Base-by-base conservation (phyloP, 35 echinoderm and acorn worm species). In the Lytechinus variegatus region DNA sequence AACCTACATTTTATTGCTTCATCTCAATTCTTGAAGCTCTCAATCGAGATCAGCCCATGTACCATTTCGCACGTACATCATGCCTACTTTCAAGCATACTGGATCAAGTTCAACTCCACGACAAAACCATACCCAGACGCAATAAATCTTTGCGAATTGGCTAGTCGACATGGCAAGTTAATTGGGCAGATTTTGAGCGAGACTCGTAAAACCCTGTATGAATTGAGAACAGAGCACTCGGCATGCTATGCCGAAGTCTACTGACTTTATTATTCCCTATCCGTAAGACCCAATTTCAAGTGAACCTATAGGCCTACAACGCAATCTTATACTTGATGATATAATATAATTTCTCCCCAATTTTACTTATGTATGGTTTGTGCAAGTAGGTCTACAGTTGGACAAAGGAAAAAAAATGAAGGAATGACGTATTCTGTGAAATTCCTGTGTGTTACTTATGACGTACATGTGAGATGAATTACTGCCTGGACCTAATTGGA, bases 61-160 rank as follows among this genome's bases (percentile, higher is more conserved):
- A 19, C 12, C 66, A 7, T 79, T 79, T 24, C n/a, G 66, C 66
- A 79, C 66, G 66, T 79, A 16, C 66, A 79, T 79, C 19, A 79
- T 19, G 66, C 16, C 6, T 79, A 24, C 66, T 79, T 79, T 79
- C n/a, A 24, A 79, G 66, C 21, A 24, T 79, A 24, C 66, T 79
- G 12, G 66, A 79, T 79, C 66, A 79, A n/a, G 66, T 79, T 79
- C 66, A 79, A 79, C 66, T 79, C 8, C 66, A n/a, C 16, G 66
- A 27, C 66, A 79, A 79, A 79, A 79, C 66, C 21, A 24, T 19
- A 24, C n/a, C 7, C 21, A 79, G 66, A 24, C 66, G 6, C 66
- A n/a, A 79, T 79, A 79, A 79, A 79, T 79, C 66, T 79, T 16
- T 79, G 66, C 19, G 66, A 79, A 79, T 79, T 79, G 66, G 66